Percentiles rank a stretch among this genome's conserved stretches.
These are phyloP conservation scores for Pomatostomus ruficeps DNA, from an alignment of 2,113 vertebrate genomes.

Conservation along the genomic window DNA sequence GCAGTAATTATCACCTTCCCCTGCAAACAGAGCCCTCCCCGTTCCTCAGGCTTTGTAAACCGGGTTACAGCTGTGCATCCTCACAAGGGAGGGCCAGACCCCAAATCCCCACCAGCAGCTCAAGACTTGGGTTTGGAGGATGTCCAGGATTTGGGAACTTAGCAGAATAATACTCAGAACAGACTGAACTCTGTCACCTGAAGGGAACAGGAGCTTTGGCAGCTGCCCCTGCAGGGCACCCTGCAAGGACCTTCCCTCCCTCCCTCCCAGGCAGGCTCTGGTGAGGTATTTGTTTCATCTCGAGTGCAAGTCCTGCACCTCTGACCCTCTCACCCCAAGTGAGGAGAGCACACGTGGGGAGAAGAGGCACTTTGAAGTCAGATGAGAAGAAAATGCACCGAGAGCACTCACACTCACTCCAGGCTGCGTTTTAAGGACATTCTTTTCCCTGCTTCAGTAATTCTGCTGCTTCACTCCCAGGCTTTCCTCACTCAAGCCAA, in stretches of 20 bases:
- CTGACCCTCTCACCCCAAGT: not conserved
- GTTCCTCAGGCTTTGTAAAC: not conserved
- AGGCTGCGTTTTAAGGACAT: not conserved
- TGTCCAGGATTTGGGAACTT: not conserved
- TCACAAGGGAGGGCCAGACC: not conserved
- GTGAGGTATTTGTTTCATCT: not conserved
- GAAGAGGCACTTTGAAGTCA: not conserved
- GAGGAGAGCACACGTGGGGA: too few relatives aligned
- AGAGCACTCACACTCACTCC: not conserved
- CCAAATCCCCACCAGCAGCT: not conserved
- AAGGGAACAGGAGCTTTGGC: not conserved
- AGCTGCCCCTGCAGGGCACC: not conserved
- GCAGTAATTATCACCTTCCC: too few relatives aligned
- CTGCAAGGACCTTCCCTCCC: not conserved
- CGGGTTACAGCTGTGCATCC: not conserved
- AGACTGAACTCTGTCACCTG: not conserved
- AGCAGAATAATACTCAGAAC: not conserved
- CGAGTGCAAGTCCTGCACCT: not conserved
- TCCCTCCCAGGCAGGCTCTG: not conserved
- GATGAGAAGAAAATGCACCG: not conserved
- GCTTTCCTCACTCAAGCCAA: not conserved
- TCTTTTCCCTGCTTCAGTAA: not conserved
- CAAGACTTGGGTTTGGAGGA: not conserved
- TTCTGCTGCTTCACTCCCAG: not conserved
- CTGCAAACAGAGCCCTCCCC: not conserved